These are phyloP conservation scores for Lymantria monacha DNA, from an alignment of 2,888 invertebrate genomes.

Conservation along the genomic window DNA sequence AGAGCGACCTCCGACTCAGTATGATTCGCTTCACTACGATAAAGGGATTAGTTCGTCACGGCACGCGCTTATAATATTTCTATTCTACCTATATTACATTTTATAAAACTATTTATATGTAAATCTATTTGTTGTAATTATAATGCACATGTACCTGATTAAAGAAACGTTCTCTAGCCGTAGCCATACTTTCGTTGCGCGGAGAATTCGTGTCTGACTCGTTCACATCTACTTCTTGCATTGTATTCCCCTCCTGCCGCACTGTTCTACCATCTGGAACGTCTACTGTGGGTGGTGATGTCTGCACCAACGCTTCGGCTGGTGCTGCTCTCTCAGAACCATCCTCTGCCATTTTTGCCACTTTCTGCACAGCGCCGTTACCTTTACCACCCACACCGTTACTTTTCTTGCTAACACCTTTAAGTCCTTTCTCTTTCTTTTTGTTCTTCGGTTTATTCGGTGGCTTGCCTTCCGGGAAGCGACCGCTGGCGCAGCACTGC, in stretches of 20 bases:
- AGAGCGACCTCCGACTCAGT: conserved; percentile 54
- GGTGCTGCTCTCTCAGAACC: conserved; percentile 58
- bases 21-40: conserved; percentile 68
- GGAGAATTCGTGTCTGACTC: conserved; percentile 49
- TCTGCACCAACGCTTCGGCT: conserved; percentile 49
- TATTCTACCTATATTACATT: conserved; percentile 31
- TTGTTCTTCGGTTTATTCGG: conserved; percentile 64
- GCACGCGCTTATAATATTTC: conserved; percentile 42
- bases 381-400: conserved; percentile 65
- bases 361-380: conserved; percentile 58
- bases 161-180: conserved; percentile 74
- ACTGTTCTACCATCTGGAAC: conserved; percentile 28
- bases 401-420: conserved; percentile 57
- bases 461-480: conserved; percentile 65
- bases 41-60: conserved; percentile 68
- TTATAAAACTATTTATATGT: conserved; percentile 18
- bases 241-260: conserved; percentile 27
- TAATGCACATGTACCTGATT: conserved; percentile 56
- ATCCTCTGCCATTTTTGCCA: conserved; percentile 67
- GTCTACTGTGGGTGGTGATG: conserved; percentile 44
- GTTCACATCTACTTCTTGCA: conserved; percentile 25
- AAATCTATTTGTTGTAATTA: conserved; percentile 12
- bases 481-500: conserved; percentile 80
- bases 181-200: conserved; percentile 64
- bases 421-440: conserved; percentile 49